These are phyloP conservation scores for Crotalus helleri DNA, from an alignment of 2,113 vertebrate species.

Conservation along the genomic window DNA sequence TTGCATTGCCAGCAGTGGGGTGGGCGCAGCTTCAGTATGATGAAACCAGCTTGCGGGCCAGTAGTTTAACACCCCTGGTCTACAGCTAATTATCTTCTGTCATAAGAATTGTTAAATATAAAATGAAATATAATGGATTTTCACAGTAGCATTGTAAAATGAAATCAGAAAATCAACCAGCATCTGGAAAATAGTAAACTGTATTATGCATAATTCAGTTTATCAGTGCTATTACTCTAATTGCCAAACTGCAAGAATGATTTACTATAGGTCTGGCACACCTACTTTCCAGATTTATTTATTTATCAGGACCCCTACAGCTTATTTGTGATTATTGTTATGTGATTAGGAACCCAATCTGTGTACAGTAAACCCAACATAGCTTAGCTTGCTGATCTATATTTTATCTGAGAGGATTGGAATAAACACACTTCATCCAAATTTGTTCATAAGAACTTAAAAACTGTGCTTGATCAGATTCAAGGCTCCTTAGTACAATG, in stretches of 20 bases:
- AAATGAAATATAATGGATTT: background rate
- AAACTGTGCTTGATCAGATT: background rate
- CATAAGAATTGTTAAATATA: background rate
- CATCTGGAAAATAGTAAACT: background rate
- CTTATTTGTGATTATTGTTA: background rate
- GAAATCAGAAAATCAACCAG: background rate
- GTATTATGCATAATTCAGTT: background rate
- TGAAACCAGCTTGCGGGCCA: rapidly evolving
- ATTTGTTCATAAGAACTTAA: background rate
- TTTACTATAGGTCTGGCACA: background rate
- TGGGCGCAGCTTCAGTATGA: rapidly evolving
- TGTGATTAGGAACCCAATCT: background rate
- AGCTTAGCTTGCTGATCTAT: background rate
- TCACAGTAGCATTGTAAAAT: background rate
- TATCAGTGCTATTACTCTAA: background rate
- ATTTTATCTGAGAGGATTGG: background rate
- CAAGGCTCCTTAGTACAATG: background rate
- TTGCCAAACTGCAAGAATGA: background rate
- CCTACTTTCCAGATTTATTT: background rate
- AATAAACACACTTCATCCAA: background rate
- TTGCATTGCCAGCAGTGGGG: background rate
- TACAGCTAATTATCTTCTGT: background rate
- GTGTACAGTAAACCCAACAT: background rate
- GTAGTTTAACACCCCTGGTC: background rate
- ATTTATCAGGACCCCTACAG: background rate